phyloP scores from a whole-genome alignment of 2,888 invertebrate species.

The Brachylomia viminalis region DNA sequence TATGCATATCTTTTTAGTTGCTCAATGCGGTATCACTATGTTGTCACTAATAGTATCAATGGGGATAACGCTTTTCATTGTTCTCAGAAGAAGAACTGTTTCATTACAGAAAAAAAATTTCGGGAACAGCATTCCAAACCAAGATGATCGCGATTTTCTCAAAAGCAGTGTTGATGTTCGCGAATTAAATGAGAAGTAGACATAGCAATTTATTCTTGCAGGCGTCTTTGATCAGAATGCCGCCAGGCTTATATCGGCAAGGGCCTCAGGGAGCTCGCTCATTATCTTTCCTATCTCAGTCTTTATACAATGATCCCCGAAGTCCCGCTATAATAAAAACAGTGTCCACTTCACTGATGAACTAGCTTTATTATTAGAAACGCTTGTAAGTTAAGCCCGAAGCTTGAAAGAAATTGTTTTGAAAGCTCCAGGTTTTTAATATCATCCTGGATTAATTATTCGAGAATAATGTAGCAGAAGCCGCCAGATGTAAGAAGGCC shows the following conservation, averaged over 20 bases:
- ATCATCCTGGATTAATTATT: neutral
- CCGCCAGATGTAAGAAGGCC: conserved; percentile 10
- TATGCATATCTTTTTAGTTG: neutral
- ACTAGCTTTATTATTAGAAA: conserved; percentile 56
- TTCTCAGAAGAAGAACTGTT: neutral
- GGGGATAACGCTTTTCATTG: neutral
- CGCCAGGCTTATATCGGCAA: conserved; percentile 49
- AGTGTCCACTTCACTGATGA: conserved; percentile 35
- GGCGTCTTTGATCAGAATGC: conserved; percentile 56
- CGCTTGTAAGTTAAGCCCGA: neutral
- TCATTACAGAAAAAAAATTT: neutral
- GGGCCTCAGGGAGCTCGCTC: conserved; percentile 71
- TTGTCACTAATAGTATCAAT: neutral
- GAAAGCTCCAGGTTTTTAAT: neutral
- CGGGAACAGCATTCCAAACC: neutral
- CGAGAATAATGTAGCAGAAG: conserved; percentile 24
- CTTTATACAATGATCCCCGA: conserved; percentile 50
- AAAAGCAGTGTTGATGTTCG: conserved; percentile 15
- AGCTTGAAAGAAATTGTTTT: conserved; percentile 17
- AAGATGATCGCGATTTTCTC: neutral
- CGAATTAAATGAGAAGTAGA: conserved; percentile 56
- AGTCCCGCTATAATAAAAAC: conserved; percentile 59
- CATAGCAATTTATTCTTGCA: conserved; percentile 74
- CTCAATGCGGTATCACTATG: neutral
- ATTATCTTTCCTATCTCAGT: conserved; percentile 72